These are phyloP conservation scores for Holothuria leucospilota DNA, from an alignment of 53 echinoderm and acorn worm genomes.

Conservation along the genomic window DNA sequence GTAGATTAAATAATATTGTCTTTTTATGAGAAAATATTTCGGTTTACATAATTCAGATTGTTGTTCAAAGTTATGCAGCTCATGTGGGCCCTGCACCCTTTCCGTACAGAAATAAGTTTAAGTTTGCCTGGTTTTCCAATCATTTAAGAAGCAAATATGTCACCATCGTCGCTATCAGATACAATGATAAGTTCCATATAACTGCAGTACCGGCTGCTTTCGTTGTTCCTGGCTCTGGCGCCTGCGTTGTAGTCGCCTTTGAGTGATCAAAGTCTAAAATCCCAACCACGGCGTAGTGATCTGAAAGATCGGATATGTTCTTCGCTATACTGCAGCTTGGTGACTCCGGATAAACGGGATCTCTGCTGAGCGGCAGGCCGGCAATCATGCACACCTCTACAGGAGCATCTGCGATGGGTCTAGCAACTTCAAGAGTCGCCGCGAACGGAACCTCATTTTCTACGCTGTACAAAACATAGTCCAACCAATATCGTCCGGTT, in stretches of 20 bases:
- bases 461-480: conserved; percentile 69
- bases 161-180: too few relatives aligned
- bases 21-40: too few relatives aligned
- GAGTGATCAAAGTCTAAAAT: conserved; percentile 67
- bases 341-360: conserved; percentile 68
- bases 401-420: conserved; percentile 46
- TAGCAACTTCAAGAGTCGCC: conserved; percentile 53
- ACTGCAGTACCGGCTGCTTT: not conserved
- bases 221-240: not conserved
- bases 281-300: conserved; percentile 86
- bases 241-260: conserved; percentile 1
- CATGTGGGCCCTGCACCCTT: too few relatives aligned
- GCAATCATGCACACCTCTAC: conserved; percentile 70
- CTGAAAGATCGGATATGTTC: conserved; percentile 71
- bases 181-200: too few relatives aligned
- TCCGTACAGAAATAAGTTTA: too few relatives aligned
- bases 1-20: too few relatives aligned
- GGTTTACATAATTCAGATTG: too few relatives aligned
- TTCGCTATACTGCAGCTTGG: conserved; percentile 46
- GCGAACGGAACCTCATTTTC: conserved; percentile 45
- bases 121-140: too few relatives aligned
- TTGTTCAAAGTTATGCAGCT: too few relatives aligned
- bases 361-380: not conserved
- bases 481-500: conserved; percentile 61
- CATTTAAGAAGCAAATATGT: too few relatives aligned